phyloP scores from a whole-genome alignment of 2,797 vertebrate species.

The Pangasius krempfi region DNA sequence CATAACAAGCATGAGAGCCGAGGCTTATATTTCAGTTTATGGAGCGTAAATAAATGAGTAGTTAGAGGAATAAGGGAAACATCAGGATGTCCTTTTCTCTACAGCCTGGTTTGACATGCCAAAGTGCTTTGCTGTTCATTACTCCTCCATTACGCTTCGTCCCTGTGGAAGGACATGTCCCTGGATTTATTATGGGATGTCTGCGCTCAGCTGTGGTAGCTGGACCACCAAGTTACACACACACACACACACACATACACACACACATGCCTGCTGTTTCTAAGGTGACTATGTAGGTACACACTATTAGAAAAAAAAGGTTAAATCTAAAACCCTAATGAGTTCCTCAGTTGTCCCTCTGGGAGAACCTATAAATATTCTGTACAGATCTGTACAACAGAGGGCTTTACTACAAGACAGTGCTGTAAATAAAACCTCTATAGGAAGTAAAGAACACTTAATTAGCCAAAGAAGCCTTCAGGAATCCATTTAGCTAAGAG shows the following conservation, averaged over 20 bases:
- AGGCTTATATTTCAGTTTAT: slow-evolving; percentile 16
- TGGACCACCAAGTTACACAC: neutral
- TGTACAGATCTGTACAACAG: neutral
- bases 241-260: neutral
- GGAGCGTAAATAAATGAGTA: slow-evolving; percentile 3
- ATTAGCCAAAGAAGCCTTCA: neutral
- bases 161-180: slow-evolving; percentile 40
- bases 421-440: neutral
- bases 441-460: neutral
- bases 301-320: neutral
- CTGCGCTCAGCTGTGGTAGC: slow-evolving; percentile 18
- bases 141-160: slow-evolving; percentile 17
- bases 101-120: neutral
- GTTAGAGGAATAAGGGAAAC: neutral
- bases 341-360: neutral
- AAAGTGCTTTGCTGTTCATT: slow-evolving; percentile 32
- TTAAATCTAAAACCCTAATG: neutral
- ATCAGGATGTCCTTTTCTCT: slow-evolving; percentile 17
- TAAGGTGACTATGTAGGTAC: neutral
- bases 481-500: neutral
- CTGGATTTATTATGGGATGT: slow-evolving; percentile 36
- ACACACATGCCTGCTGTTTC: neutral
- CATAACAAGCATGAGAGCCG: neutral
- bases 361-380: neutral
- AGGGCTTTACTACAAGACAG: neutral